Base-by-base conservation (phyloP, 2,888 invertebrate species). In the Dorcus hopei region DNA sequence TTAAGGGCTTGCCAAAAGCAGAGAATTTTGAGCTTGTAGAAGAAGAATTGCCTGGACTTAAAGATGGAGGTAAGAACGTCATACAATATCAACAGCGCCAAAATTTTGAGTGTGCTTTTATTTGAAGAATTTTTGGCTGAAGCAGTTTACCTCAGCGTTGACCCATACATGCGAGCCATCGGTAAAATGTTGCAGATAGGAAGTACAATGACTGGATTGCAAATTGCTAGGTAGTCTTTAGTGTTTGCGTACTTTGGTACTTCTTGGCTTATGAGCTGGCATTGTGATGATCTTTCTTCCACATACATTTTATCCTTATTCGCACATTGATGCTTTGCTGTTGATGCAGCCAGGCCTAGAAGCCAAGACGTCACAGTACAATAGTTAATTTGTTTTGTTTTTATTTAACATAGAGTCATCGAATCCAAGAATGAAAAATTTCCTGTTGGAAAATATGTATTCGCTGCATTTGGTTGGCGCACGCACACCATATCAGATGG, bases 101-200 rank as follows among this genome's bases (percentile, higher is more conserved):
- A 33, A 33, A 33, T 33, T 33, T 33, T 33, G 26, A 33, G 6
- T 33, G 26, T 33, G 26, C 26, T 7, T 33, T 33, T 41, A 47
- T 39, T 52, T 80, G 59, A 73, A 88, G 87, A 88, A 78, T 83
- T 87, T 64, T 77, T 90, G 52, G 79, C 84, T 1, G 83, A 89
- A 79, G 89, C 89, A 1, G 81, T 86, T 68, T 89, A 82, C 71
- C 71, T 89, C 0, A 88, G 88, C 64, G 87, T 90, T 26, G 90
- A 90, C 75, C 90, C 90, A 1, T 90, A 88, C 61, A 87, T 88
- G 86, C 79, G 87, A 66, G 80, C 81, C 1, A 85, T 83, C 64
- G 80, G 82, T 75, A 78, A 78, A 52, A 76, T 78, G 38, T 68
- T 38, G 9, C 14, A 41, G 38, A 23, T 82, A 54, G 87, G 87